Conservation (phyloP, 1,140 invertebrate genomes). For the Aethina tumida region DNA sequence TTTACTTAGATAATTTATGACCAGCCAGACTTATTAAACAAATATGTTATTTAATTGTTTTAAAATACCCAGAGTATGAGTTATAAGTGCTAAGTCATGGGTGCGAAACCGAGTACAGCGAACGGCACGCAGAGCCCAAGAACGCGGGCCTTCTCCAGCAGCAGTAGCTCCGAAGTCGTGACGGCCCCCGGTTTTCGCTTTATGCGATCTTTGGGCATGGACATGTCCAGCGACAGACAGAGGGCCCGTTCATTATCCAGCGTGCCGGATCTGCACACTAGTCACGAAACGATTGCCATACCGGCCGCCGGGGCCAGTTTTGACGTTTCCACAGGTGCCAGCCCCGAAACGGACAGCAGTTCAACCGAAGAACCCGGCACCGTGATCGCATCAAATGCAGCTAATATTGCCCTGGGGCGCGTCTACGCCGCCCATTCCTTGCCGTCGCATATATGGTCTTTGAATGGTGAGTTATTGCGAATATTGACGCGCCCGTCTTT, state of each 20-base stretch:
- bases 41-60: conserved; percentile 12
- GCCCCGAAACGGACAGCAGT: conserved; percentile 47
- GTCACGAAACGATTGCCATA: conserved; percentile 47
- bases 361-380: conserved; percentile 43
- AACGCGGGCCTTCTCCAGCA: conserved; percentile 66
- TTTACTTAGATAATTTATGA: conserved; percentile 18
- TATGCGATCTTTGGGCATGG: conserved; percentile 58
- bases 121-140: conserved; percentile 60
- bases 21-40: conserved; percentile 12
- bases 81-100: conserved; percentile 44
- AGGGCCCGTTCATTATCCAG: conserved; percentile 72
- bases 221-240: conserved; percentile 63
- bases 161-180: conserved; percentile 58
- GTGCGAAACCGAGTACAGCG: conserved; percentile 73
- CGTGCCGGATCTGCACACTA: conserved; percentile 62
- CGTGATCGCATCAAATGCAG: conserved; percentile 41
- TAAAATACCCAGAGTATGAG: conserved; percentile 4
- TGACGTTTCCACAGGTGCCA: conserved; percentile 47
- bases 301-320: conserved; percentile 41
- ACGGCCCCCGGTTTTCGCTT: conserved; percentile 60
- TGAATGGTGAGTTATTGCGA: conserved; percentile 61
- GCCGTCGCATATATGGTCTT: conserved; percentile 83
- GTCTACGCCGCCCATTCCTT: conserved; percentile 81
- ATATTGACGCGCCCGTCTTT: too few relatives aligned
- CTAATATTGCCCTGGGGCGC: conserved; percentile 52